Conservation (phyloP, 2,113 vertebrate genomes). For the Piprites chloris region DNA sequence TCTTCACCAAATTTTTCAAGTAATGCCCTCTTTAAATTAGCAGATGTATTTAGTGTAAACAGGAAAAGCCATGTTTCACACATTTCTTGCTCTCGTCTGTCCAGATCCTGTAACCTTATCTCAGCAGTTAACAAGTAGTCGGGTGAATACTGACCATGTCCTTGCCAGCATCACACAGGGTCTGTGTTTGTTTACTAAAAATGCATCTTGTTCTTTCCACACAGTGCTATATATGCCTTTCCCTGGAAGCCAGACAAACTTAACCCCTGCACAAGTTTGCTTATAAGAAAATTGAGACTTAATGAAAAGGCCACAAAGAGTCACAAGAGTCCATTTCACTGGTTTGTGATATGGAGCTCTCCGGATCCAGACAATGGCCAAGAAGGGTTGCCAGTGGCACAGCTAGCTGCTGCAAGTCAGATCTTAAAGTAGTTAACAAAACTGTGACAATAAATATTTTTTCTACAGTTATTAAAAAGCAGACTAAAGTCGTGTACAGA, state of each 20-base stretch:
- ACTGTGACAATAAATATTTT: not conserved
- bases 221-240: not conserved
- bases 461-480: not conserved
- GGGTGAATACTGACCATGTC: not conserved
- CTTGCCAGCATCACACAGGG: fast-evolving
- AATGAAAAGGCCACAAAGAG: not conserved
- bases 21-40: not conserved
- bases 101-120: not conserved
- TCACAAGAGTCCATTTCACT: not conserved
- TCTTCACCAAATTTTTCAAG: not conserved
- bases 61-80: not conserved
- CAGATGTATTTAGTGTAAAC: not conserved
- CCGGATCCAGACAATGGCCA: not conserved
- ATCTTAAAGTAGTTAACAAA: not conserved
- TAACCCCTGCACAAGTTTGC: not conserved
- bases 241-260: not conserved
- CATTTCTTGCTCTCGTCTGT: not conserved
- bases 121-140: not conserved
- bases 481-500: not conserved
- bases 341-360: not conserved
- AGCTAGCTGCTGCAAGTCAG: not conserved
- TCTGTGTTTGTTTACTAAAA: not conserved
- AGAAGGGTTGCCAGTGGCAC: fast-evolving
- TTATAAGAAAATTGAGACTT: not conserved
- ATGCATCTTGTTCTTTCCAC: not conserved